Evolutionary conservation across 2,888 invertebrate species (phyloP).

Genomic region (Brachypterus glaber): DNA sequence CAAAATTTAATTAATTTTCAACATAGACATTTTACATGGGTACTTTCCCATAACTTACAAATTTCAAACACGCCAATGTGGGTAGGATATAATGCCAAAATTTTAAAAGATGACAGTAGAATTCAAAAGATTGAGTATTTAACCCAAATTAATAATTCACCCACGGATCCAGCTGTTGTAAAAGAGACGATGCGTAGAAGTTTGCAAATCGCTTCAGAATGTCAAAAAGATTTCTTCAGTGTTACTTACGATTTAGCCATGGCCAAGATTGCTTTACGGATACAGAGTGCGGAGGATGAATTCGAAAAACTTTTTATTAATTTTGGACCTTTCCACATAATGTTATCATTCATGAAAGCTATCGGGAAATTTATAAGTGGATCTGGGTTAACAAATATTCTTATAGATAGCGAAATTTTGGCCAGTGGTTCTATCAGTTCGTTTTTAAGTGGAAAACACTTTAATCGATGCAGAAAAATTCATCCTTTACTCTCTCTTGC

Average conservation of each 20-base stretch:
- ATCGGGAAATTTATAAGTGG: conserved; percentile 19
- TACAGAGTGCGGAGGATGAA: conserved; percentile 24
- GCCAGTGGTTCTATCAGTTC: conserved; percentile 15
- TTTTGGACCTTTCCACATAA: conserved; percentile 23
- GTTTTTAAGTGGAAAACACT: conserved; percentile 17
- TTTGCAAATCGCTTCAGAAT: conserved; percentile 23
- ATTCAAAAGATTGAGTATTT: conserved; percentile 28
- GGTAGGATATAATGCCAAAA: conserved; percentile 28
- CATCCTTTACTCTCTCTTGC: conserved; percentile 18
- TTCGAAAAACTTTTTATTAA: conserved; percentile 32
- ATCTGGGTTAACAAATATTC: conserved; percentile 15
- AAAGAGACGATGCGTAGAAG: conserved; percentile 24
- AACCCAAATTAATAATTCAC: conserved; percentile 29
- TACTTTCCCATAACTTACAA: conserved; percentile 14
- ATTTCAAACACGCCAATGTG: conserved; percentile 11
- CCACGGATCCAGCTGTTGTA: conserved; percentile 26
- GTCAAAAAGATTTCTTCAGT: conserved; percentile 18
- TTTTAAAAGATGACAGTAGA: conserved; percentile 20
- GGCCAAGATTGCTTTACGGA: conserved; percentile 20
- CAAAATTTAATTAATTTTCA: conserved; percentile 24
- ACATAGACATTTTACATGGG: conserved; percentile 25
- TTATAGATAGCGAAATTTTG: conserved; percentile 14
- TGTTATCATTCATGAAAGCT: conserved; percentile 18
- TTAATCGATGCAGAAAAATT: conserved; percentile 17
- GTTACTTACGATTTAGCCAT: conserved; percentile 28